phyloP scores from a whole-genome alignment of 30 jellyfish, hydroid and myxozoan genomes.

The Turritopsis dohrnii region DNA sequence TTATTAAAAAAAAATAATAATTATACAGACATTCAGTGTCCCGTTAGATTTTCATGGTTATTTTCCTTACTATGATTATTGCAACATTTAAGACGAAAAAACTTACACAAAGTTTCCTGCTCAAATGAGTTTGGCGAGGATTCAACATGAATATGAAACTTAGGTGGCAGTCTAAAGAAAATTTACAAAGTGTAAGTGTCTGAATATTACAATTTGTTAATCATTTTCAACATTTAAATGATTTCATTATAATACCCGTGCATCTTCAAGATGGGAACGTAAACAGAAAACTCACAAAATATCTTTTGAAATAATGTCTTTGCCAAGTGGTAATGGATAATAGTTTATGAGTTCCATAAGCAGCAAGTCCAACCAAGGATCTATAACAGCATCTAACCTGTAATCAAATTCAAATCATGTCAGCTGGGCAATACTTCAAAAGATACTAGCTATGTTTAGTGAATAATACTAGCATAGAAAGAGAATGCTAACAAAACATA shows the following conservation, averaged over 20 bases:
- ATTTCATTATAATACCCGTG: no score
- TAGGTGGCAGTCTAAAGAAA: slow-evolving; percentile 52
- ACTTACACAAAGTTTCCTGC: background rate
- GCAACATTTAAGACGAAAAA: no score
- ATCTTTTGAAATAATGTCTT: slow-evolving; percentile 46
- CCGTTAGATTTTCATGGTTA: no score
- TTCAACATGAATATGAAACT: slow-evolving; percentile 33
- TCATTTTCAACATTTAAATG: no score
- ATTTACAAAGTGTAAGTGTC: background rate
- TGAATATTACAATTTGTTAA: background rate
- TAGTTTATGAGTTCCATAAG: slow-evolving; percentile 35
- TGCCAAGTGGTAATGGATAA: slow-evolving; percentile 61
- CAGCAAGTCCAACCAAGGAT: slow-evolving; percentile 73
- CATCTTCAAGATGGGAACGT: no score
- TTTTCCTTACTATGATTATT: no score
- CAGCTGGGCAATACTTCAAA: no score
- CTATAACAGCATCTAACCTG: slow-evolving; percentile 74
- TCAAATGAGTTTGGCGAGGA: background rate
- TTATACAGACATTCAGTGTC: no score
- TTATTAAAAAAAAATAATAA: no score
- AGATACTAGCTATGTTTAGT: no score
- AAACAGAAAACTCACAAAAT: slow-evolving; percentile 35
- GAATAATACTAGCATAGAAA: background rate
- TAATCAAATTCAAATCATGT: no score
- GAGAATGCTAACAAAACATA: background rate